Evolutionary conservation across 2,797 vertebrate species (phyloP).

Genomic region (Mus minutoides): DNA sequence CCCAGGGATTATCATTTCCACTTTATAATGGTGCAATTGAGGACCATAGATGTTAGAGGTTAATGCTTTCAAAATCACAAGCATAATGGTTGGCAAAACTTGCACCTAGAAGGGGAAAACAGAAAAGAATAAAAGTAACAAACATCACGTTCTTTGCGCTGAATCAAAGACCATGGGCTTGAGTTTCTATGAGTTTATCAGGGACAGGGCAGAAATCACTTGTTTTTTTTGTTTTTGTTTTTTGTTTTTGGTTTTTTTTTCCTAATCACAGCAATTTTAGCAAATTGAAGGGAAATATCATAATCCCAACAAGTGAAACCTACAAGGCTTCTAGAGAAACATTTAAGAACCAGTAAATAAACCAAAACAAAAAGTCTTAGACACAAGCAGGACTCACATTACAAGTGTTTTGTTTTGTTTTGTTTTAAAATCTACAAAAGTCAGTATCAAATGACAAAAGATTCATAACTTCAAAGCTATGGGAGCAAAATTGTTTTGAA

Average conservation of each 20-base stretch:
- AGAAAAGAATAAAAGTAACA: slow-evolving; percentile 66
- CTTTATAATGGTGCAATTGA: slow-evolving; percentile 64
- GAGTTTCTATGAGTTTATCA: slow-evolving; percentile 53
- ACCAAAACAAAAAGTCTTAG: slow-evolving; percentile 43
- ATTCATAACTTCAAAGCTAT: slow-evolving; percentile 25
- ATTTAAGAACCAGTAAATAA: slow-evolving; percentile 43
- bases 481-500: slow-evolving; percentile 47
- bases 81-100: slow-evolving; percentile 66
- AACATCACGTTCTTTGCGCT: slow-evolving; percentile 63
- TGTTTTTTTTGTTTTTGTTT: background rate
- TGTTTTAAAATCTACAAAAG: background rate
- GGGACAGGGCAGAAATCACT: slow-evolving; percentile 17
- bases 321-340: slow-evolving; percentile 22
- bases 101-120: slow-evolving; percentile 66
- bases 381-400: slow-evolving; percentile 37
- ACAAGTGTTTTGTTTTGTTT: background rate
- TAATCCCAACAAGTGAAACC: slow-evolving; percentile 47
- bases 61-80: slow-evolving; percentile 71
- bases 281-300: slow-evolving; percentile 59
- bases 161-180: slow-evolving; percentile 57
- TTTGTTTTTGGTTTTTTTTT: background rate
- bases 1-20: slow-evolving; percentile 61
- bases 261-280: slow-evolving; percentile 33
- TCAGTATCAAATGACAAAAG: background rate
- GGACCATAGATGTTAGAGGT: slow-evolving; percentile 68